Percentiles rank a stretch among this genome's conserved stretches.
Evolutionary conservation across 2,797 vertebrate genomes (phyloP).

Genomic region (Odontamblyopus lacepedii): DNA sequence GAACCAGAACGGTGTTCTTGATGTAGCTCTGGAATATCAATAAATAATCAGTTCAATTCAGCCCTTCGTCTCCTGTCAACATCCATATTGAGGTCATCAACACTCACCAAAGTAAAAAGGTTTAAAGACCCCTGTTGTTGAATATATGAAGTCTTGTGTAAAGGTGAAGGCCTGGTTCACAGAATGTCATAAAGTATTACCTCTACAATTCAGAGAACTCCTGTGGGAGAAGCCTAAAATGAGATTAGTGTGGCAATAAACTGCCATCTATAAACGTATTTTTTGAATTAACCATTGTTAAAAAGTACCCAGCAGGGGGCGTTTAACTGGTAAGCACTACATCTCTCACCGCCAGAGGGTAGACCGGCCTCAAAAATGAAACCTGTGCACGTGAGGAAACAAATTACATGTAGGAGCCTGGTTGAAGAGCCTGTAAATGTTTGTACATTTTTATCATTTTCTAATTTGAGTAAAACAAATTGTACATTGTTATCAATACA

Average conservation of each 20-base stretch:
- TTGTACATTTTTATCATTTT: not conserved
- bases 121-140: too few species aligned
- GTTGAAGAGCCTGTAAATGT: not conserved
- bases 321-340: not conserved
- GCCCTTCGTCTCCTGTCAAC: too few species aligned
- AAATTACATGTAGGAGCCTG: not conserved
- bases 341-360: slow-evolving; percentile 5
- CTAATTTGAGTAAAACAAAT: not conserved
- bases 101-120: too few species aligned
- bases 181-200: not conserved
- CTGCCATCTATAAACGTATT: too few species aligned
- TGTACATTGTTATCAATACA: not conserved
- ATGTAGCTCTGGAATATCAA: too few species aligned
- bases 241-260: too few species aligned
- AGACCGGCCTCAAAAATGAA: slow-evolving; percentile 7
- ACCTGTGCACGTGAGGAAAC: not conserved
- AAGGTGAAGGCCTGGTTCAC: not conserved
- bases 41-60: too few species aligned
- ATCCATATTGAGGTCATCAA: too few species aligned
- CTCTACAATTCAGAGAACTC: not conserved
- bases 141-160: not conserved
- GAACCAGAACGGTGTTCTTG: too few species aligned
- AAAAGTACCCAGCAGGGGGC: not conserved
- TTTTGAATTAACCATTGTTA: not conserved
- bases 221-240: not conserved